Base-by-base conservation (phyloP, 2,797 vertebrate species). In the Meriones psammophilus region DNA sequence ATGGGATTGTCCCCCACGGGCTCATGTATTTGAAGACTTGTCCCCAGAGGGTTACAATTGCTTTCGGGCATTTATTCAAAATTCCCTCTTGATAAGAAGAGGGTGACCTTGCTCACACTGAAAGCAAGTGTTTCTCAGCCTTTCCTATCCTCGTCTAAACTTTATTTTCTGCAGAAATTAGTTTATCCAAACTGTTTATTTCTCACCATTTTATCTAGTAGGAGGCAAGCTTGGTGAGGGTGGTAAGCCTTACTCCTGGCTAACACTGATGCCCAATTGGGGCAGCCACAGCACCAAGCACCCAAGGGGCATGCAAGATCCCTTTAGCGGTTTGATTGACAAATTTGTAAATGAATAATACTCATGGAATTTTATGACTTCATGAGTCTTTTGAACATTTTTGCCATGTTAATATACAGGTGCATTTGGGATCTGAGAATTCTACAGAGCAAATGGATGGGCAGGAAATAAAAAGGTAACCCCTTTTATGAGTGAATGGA, bases 351-450 rank as follows among this genome's bases (percentile, higher is more conserved):
- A 86, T 81, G 5, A 0, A 4, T 68, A 0, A 4, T 68, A 64
- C 58, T 78, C 64, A 30, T 15, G n/a, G 3, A 56, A 76, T 80
- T 68, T 92, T 87, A 14, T 66, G 28, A 79, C 56, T 95, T 58
- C 69, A 39, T 6, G 84, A 20, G 7, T 1, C 33, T 89, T 83
- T 64, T 83, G 36, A 73, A 74, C 13, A 1, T 90, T 68, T 95
- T 92, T 28, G n/a, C 1, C 13, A 3, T 76, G 18, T 94, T 42
- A 78, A 1, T 84, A 71, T 60, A 22, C 84, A 87, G 83, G 74
- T 66, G 5, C 46, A 24, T 58, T 95, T 92, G 33, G 18, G 30
- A 17, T 85, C 95, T 95, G 15, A 92, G n/a, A 88, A 33, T 46
- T 24, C 39, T 73, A 46, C 2, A 66, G 62, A 26, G 10, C 39